Conservation (phyloP, 1,140 invertebrate species). For the Amyelois transitella region DNA sequence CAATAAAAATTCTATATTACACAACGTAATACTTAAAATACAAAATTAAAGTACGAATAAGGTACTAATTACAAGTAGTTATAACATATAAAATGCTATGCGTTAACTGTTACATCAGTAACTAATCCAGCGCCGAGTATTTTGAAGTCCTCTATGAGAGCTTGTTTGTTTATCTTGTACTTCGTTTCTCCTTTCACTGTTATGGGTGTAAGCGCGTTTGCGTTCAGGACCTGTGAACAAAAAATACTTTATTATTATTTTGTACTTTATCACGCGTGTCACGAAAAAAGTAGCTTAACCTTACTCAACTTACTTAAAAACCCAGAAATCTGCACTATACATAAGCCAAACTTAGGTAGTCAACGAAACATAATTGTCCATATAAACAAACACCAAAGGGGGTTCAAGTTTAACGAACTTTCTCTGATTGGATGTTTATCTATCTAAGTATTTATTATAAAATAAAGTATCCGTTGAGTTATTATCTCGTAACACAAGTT, state of each 20-base stretch:
- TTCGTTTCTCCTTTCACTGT: conserved; percentile 45
- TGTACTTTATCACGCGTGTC: not conserved
- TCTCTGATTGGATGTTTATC: too few relatives aligned
- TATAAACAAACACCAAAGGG: too few relatives aligned
- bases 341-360: too few relatives aligned
- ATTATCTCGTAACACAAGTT: too few relatives aligned
- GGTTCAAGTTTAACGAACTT: too few relatives aligned
- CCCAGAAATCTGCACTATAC: too few relatives aligned
- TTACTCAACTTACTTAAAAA: too few relatives aligned
- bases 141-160: conserved; percentile 84
- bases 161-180: conserved; percentile 78
- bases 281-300: not conserved
- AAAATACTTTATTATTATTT: not conserved
- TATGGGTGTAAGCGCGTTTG: conserved; percentile 60
- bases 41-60: not conserved
- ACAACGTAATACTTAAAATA: not conserved
- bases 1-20: not conserved
- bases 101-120: conserved; percentile 54
- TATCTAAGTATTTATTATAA: too few relatives aligned
- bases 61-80: conserved; percentile 11
- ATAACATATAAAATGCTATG: conserved; percentile 10
- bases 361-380: too few relatives aligned
- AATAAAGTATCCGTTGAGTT: too few relatives aligned
- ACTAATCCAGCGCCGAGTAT: conserved; percentile 80
- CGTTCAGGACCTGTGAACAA: conserved; percentile 42